A percentile compares a stretch with the other conserved stretches of the same genome.
Conservation (phyloP, 2,888 invertebrate genomes). For the Tigriopus californicus region DNA sequence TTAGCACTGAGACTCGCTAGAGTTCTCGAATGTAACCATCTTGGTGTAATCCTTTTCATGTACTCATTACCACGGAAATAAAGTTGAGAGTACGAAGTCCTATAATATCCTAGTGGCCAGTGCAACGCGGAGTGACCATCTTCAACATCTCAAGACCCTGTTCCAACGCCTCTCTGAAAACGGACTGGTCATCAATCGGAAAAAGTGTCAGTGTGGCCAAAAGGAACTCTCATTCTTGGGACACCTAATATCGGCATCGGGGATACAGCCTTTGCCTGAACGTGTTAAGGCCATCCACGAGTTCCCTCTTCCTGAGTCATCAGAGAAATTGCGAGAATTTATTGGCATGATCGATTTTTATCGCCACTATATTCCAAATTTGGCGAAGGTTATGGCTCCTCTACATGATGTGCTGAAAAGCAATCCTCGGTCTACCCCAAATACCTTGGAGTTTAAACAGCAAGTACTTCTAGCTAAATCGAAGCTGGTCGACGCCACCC, state of each 20-base stretch:
- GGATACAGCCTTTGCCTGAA: constrained; percentile 6
- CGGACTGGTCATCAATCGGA: neutral
- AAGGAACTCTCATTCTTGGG: constrained; percentile 11
- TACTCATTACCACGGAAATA: no score
- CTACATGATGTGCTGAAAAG: neutral
- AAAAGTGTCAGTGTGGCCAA: neutral
- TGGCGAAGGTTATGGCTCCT: neutral
- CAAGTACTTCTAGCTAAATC: no score
- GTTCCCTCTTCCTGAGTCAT: constrained; percentile 16
- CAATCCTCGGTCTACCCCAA: no score
- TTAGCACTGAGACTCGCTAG: no score
- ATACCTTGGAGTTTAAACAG: no score
- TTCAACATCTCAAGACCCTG: neutral
- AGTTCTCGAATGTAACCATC: no score
- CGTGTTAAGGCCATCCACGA: constrained; percentile 16
- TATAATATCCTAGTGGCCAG: constrained; percentile 21
- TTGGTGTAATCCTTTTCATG: no score
- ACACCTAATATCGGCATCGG: constrained; percentile 14
- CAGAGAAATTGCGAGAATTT: constrained; percentile 7
- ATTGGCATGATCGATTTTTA: constrained; percentile 2
- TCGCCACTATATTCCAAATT: neutral
- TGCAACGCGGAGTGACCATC: neutral
- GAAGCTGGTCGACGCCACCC: no score
- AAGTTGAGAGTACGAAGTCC: no score
- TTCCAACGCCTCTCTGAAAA: neutral